These are phyloP conservation scores for Drosophila tripunctata DNA, from an alignment of 2,888 invertebrate genomes.

Conservation along the genomic window DNA sequence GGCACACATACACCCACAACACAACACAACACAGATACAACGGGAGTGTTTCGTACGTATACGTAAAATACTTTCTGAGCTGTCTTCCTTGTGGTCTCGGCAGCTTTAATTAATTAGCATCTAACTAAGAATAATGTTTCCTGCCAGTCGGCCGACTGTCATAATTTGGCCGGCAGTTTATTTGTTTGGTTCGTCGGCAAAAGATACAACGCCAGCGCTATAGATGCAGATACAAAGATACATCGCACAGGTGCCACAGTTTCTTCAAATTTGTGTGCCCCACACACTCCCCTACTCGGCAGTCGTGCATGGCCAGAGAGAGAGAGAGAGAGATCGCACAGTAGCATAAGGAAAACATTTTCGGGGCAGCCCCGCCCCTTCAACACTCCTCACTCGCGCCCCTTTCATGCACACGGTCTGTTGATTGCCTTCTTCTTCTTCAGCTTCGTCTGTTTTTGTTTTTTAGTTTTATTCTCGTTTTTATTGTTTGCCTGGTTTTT, in stretches of 20 bases:
- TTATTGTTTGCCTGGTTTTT: constrained; percentile 41
- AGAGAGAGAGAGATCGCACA: no score
- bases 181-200: constrained; percentile 55
- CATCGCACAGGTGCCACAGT: constrained; percentile 66
- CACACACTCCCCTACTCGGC: constrained; percentile 25
- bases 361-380: constrained; percentile 36
- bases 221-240: constrained; percentile 18
- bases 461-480: constrained; percentile 45
- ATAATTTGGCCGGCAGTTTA: constrained; percentile 69
- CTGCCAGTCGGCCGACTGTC: constrained; percentile 64
- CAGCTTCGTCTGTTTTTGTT: constrained; percentile 16
- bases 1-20: constrained; percentile 33
- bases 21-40: background rate
- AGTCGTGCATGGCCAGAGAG: constrained; percentile 42
- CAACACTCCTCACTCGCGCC: background rate
- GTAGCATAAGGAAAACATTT: constrained; percentile 39
- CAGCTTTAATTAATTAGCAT: constrained; percentile 73
- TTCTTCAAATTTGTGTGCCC: constrained; percentile 30
- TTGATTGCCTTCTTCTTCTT: constrained; percentile 6
- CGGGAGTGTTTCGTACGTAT: background rate
- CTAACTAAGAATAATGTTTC: constrained; percentile 79
- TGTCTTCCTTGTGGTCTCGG: constrained; percentile 11
- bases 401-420: background rate
- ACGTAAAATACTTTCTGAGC: constrained; percentile 16
- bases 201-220: constrained; percentile 27